phyloP scores from a whole-genome alignment of 2,113 vertebrate species.

The Hippocampus comes region DNA sequence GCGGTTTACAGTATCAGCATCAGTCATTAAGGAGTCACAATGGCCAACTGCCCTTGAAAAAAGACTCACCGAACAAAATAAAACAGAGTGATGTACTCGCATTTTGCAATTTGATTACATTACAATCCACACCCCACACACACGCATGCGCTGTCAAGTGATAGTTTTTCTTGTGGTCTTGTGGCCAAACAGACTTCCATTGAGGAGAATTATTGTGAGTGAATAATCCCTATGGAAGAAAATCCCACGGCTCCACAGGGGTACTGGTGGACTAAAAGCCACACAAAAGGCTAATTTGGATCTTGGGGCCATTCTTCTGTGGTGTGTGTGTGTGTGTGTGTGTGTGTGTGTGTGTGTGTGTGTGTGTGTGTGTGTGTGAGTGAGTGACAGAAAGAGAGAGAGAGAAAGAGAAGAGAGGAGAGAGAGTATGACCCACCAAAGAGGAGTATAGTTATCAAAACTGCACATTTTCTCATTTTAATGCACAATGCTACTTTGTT shows the following conservation, averaged over 20 bases:
- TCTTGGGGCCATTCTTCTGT: slow-evolving; percentile 27
- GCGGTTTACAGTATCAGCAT: background rate
- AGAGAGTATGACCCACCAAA: too few relatives aligned
- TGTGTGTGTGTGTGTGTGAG: slow-evolving; percentile 8
- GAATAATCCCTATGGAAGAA: slow-evolving; percentile 56
- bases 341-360: slow-evolving; percentile 17
- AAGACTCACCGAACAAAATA: background rate
- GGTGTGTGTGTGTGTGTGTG: slow-evolving; percentile 14
- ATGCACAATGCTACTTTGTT: too few relatives aligned
- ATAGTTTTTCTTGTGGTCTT: slow-evolving; percentile 20
- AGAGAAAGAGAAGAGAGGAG: background rate
- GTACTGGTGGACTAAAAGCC: slow-evolving; percentile 56
- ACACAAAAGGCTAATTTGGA: slow-evolving; percentile 61
- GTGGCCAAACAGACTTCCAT: slow-evolving; percentile 56
- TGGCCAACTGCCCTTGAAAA: background rate
- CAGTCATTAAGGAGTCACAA: background rate
- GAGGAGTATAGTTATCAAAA: too few relatives aligned
- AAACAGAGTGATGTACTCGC: background rate
- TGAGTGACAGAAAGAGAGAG: background rate
- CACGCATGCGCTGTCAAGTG: slow-evolving; percentile 16
- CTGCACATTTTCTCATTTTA: too few relatives aligned
- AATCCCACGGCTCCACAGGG: slow-evolving; percentile 56
- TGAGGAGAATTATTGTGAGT: slow-evolving; percentile 59
- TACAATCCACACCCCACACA: slow-evolving; percentile 8
- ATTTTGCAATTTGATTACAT: background rate